These are phyloP conservation scores for Chrysomallon squamiferum DNA, from an alignment of 1,140 invertebrate genomes.

Conservation along the genomic window DNA sequence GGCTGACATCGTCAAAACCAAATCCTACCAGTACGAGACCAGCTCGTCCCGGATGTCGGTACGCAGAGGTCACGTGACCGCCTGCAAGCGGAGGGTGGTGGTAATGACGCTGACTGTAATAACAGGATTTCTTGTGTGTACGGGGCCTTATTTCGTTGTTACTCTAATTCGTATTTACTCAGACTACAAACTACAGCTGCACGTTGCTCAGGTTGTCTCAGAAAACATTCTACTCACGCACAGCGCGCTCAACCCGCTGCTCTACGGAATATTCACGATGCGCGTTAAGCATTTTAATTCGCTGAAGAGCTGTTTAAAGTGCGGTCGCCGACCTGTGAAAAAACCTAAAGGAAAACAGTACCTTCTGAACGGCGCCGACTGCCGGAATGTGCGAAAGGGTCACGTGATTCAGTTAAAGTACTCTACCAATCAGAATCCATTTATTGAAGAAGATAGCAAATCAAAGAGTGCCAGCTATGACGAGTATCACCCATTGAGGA, in stretches of 20 bases:
- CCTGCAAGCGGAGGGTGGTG: conserved; percentile 53
- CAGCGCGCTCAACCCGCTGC: conserved; percentile 64
- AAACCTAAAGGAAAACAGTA: background rate
- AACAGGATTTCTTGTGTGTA: conserved; percentile 62
- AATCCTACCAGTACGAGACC: background rate
- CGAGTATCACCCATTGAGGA: too few species aligned
- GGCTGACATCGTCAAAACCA: background rate
- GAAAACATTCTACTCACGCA: conserved; percentile 64
- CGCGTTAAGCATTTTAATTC: conserved; percentile 31
- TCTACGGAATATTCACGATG: conserved; percentile 64
- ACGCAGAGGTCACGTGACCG: conserved; percentile 41
- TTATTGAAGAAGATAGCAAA: too few species aligned
- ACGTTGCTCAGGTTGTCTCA: conserved; percentile 47
- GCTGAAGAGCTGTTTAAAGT: background rate
- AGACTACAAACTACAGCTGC: conserved; percentile 60
- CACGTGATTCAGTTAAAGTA: too few species aligned
- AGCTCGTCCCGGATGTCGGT: conserved; percentile 36
- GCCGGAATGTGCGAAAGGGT: too few species aligned
- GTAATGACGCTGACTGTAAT: conserved; percentile 65
- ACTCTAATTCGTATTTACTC: conserved; percentile 62
- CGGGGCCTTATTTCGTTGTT: conserved; percentile 63
- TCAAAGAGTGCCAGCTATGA: too few species aligned
- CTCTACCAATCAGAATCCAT: too few species aligned
- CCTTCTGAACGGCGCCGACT: background rate
- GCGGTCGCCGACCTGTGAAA: background rate